Evolutionary conservation across 2,113 vertebrate genomes (phyloP).

Genomic region (Corythaeola cristata): DNA sequence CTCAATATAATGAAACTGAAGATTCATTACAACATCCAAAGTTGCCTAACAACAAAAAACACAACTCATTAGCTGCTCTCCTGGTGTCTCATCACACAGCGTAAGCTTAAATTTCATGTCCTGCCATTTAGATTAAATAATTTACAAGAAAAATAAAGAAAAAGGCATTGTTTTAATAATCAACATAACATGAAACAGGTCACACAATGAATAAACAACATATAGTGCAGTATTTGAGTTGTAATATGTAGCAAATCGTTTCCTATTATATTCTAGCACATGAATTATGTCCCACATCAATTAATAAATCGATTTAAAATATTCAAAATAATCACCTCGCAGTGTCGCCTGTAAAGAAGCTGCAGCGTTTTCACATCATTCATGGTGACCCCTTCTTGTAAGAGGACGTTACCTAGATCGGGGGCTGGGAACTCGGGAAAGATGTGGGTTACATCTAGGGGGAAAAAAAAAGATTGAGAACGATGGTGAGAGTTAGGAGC

Average conservation of each 20-base stretch:
- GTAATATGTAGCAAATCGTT: neutral
- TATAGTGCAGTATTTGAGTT: neutral
- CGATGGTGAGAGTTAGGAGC: neutral
- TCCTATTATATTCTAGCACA: neutral
- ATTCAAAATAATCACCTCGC: conserved; percentile 81
- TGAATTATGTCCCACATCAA: neutral
- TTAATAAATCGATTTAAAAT: neutral
- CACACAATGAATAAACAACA: neutral
- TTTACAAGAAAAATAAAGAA: neutral
- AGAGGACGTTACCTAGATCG: conserved; percentile 78
- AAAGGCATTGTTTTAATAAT: neutral
- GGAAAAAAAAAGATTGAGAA: neutral
- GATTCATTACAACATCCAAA: conserved; percentile 94
- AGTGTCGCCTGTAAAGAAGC: conserved; percentile 91
- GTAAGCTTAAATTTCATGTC: neutral
- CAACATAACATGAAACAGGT: neutral
- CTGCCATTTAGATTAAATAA: neutral
- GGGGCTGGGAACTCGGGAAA: conserved; percentile 90
- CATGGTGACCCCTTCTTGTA: conserved; percentile 85
- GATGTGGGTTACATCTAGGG: conserved; percentile 86
- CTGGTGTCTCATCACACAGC: neutral
- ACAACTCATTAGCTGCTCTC: neutral
- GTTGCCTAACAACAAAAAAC: conserved; percentile 81
- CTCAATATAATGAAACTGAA: conserved; percentile 97
- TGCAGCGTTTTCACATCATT: conserved; percentile 90